Conservation (phyloP, 1,140 invertebrate genomes). For the Temnothorax nylanderi region DNA sequence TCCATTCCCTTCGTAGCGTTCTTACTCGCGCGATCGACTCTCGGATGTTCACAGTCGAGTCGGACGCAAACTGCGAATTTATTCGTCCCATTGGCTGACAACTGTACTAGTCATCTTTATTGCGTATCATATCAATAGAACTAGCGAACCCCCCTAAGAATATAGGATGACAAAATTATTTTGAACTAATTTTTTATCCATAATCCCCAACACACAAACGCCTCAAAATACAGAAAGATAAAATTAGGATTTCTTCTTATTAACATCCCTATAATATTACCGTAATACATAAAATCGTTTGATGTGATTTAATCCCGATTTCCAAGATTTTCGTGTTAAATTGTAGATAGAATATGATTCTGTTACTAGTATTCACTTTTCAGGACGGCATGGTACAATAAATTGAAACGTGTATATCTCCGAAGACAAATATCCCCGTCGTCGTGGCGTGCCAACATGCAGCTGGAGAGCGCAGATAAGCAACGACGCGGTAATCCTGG, state of each 20-base stretch:
- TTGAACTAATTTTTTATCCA: background rate
- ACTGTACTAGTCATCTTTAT: background rate
- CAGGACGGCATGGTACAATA: conserved; percentile 74
- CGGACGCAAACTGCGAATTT: conserved; percentile 13
- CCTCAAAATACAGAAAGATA: background rate
- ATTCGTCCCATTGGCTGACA: background rate
- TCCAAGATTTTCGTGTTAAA: background rate
- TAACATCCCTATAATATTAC: background rate
- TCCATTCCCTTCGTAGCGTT: background rate
- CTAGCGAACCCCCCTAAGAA: background rate
- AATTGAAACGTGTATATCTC: conserved; percentile 81
- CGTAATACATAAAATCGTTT: background rate
- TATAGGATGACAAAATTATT: background rate
- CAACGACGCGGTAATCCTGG: conserved; percentile 83
- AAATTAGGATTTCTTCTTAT: background rate
- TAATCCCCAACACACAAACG: too few species aligned
- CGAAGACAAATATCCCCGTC: conserved; percentile 62
- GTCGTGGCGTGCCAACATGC: conserved; percentile 75
- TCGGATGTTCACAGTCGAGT: conserved; percentile 18
- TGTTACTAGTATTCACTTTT: conserved; percentile 14
- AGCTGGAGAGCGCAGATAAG: conserved; percentile 82
- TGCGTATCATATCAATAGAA: background rate
- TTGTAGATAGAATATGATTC: background rate
- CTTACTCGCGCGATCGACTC: conserved; percentile 35
- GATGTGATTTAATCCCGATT: background rate